Conservation (phyloP, 2,113 vertebrate species). For the Boleophthalmus pectinirostris region DNA sequence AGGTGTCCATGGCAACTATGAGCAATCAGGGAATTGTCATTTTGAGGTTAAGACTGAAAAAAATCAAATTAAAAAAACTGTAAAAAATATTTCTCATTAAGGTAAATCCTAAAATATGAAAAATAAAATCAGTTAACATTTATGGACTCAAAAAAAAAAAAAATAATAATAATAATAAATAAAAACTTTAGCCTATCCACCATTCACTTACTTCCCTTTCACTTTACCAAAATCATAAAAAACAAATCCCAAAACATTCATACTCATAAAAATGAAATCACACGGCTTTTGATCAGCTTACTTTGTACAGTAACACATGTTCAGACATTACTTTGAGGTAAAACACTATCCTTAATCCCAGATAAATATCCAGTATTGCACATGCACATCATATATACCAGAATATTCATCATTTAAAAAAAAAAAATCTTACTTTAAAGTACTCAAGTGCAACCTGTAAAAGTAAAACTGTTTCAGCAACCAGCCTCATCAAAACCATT, state of each 20-base stretch:
- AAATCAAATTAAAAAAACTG: conserved; percentile 19
- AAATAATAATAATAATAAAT: too few relatives aligned
- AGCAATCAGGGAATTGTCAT: conserved; percentile 36
- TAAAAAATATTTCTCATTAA: not conserved
- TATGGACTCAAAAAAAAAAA: not conserved
- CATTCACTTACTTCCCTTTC: not conserved
- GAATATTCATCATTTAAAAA: not conserved
- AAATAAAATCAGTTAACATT: conserved; percentile 4
- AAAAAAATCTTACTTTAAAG: conserved; percentile 48
- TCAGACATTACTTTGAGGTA: conserved; percentile 33
- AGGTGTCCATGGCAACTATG: conserved; percentile 68
- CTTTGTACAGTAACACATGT: conserved; percentile 21
- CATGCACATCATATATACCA: conserved; percentile 21
- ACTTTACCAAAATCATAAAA: not conserved
- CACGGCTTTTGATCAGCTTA: not conserved
- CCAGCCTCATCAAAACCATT: not conserved
- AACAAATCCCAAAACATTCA: not conserved
- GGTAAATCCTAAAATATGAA: not conserved
- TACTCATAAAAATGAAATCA: not conserved
- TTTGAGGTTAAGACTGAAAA: conserved; percentile 30
- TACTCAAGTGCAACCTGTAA: conserved; percentile 57
- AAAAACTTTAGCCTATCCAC: not conserved
- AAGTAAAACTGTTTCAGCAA: conserved; percentile 10
- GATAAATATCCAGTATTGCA: not conserved
- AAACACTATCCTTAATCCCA: not conserved